phyloP scores from a whole-genome alignment of 2,888 invertebrate genomes.

The Melieria crassipennis region DNA sequence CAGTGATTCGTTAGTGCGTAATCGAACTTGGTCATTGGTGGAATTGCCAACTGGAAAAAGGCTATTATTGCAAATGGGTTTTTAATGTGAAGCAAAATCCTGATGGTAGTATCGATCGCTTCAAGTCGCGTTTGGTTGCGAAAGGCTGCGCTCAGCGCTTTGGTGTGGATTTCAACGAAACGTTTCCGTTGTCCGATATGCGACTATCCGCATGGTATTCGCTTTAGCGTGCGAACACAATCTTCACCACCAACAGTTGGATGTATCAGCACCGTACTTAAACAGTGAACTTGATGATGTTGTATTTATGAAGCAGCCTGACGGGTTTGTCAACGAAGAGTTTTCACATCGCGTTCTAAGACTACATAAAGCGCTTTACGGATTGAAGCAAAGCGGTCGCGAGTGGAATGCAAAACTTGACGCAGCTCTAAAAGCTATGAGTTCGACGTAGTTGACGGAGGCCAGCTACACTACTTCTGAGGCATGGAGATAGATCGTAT shows the following conservation, averaged over 20 bases:
- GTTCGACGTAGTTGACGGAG: too few relatives aligned
- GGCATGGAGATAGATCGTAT: slow-evolving; percentile 33
- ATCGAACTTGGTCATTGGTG: slow-evolving; percentile 7
- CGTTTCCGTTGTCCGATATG: too few relatives aligned
- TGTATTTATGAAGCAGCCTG: slow-evolving; percentile 43
- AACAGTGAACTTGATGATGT: slow-evolving; percentile 37
- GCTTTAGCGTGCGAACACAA: slow-evolving; percentile 31
- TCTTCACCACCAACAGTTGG: slow-evolving; percentile 42
- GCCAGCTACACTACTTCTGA: too few relatives aligned
- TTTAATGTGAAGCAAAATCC: slow-evolving; percentile 34
- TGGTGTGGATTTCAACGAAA: slow-evolving; percentile 41
- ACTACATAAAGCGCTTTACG: slow-evolving; percentile 45
- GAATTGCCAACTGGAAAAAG: background rate
- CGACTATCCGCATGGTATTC: slow-evolving; percentile 41
- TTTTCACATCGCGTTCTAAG: slow-evolving; percentile 37
- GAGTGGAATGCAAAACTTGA: slow-evolving; percentile 40
- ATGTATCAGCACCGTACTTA: slow-evolving; percentile 43
- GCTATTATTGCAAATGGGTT: slow-evolving; percentile 39
- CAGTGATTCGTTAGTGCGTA: background rate
- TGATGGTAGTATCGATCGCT: slow-evolving; percentile 33
- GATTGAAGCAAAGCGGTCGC: slow-evolving; percentile 44
- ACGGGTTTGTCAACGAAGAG: slow-evolving; percentile 20
- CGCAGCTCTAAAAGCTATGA: background rate
- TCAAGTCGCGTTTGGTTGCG: slow-evolving; percentile 39
- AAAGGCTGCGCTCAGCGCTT: slow-evolving; percentile 42